Base-by-base conservation (phyloP, 1,140 invertebrate genomes). In the Magallana angulata region DNA sequence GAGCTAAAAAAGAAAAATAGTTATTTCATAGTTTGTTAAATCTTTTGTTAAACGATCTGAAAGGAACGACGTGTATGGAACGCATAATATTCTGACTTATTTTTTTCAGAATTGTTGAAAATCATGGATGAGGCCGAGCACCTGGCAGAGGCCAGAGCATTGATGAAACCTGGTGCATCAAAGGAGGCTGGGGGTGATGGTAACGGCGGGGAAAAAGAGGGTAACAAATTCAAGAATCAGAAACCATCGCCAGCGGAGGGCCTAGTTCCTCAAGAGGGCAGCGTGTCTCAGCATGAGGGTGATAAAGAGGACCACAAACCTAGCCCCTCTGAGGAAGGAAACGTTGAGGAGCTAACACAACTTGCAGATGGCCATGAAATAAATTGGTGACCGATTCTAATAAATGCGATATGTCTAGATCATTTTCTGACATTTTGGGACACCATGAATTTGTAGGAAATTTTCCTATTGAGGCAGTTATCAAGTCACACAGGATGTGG, bases 51-150 rank as follows among this genome's bases (percentile, higher is more conserved):
- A 48, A 48, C 36, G 36, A 48, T 48, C 36, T 48, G 36, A 48
- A 48, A 48, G 36, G 2, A 48, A 48, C 5, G 36, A 48, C 36
- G 1, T 48, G 5, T 0, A 48, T 48, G 36, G 36, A 4, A 48
- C 36, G 36, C 36, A 48, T 48, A 4, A 48, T 48, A 48, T 5
- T 48, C 36, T 48, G 2, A 48, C 5, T 48, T 48, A 48, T 48
- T 48, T 48, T 36, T 24, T 8, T 30, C 18, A 76, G 68, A 76
- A 76, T 11, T 76, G 24, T 76, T 76, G 68, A 76, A 30, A 11
- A 76, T 76, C 36, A 76, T 76, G 68, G 68, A 76, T 48, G 68
- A 76, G 30, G 68, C 68, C 68, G 36, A 76, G 24, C 68, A 76
- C 18, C 18, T 76, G 24, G 68, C 68, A 7, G 24, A 36, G 68